Evolutionary conservation across 35 echinoderm and acorn worm species (phyloP), one percentile per base, ranked within the genome.

Genomic region (Ophioderma brevispina): DNA sequence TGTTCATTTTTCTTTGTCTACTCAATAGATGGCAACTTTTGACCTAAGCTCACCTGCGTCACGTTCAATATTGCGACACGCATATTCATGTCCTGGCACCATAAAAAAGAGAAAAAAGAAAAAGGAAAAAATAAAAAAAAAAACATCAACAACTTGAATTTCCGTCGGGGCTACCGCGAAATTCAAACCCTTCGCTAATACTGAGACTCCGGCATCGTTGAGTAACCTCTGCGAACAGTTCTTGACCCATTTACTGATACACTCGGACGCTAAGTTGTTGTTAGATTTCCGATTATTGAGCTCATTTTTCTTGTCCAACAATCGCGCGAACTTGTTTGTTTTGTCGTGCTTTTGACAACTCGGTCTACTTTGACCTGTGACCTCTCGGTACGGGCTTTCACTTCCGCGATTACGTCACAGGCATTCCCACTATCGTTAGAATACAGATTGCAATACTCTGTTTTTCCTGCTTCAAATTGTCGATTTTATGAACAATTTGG

Each of bases 181-280:
- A 55, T 89, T 89, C 5, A 89, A 33, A 32, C 87, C 87, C 80
- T 89, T 80, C 19, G 33, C 75, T 49, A 89, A 77, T 21, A 89
- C 87, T 42, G 87, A 89, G 6, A 89, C 32, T 31, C 80, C 87
- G 31, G 35, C 17, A 80, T 89, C 77, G 23, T 49, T 89, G 3
- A 89, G 17, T 21, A 89, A 38, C n/a, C 87, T 17, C 14, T 80
- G 6, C 0, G 87, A 89, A 80, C 87, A 89, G 43, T 89, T 89
- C 35, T 89, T 89, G 0, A 80, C 87, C 87, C 87, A 89, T 80
- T 80, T 80, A 49, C 77, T 79, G 42, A 89, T 89, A 42, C 87
- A 89, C 0, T 89, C 87, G 10, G 87, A 89, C 32, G 87, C 87
- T 15, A 89, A 33, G 35, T 79, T 80, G 4, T n/a, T 80, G 25